Evolutionary conservation across 2,113 vertebrate genomes (phyloP), one percentile per base, ranked within the genome.

Genomic region (Mastomys natalensis): DNA sequence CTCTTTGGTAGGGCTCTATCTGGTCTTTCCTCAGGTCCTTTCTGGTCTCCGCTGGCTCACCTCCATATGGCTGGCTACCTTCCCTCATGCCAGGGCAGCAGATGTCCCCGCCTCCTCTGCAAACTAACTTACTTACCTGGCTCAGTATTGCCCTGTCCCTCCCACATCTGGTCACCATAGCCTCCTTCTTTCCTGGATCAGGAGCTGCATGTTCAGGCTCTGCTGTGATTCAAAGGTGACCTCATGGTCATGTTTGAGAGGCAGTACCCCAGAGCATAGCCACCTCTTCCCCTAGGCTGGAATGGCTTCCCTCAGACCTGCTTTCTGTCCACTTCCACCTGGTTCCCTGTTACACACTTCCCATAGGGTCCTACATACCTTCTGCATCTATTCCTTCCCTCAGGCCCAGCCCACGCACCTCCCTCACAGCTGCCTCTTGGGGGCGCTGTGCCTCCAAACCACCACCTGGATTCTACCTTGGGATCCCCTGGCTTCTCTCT

Each of bases 101-200:
- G 55, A 51, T 6, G 4, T 26, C 8, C 34, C 62, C 0, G 0
- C 68, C 34, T 72, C 70, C 88, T 95, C 43, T 37, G 53, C 73
- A 91, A 68, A 45, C 64, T 31, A 17, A 15, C 45, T 40, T 19
- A 15, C 40, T 37, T 19, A 73, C 68, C 81, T 85, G 48, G 85
- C 60, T 84, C 73, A 70, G 26, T 40, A n/a, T 7, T 3, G 43
- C 1, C 13, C 51, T 74, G 4, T 19, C 55, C 73, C 81, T 84
- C 55, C 48, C 19, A 15, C 0, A 7, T 51, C 45, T 3, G 2
- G 17, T 19, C 4, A 0, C 34, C 40, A 5, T 24, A 37, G 5
- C 45, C 0, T 1, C 21, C 73, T 72, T 88, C 86, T 3, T 76
- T 84, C 82, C 82, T 73, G 48, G 34, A 2, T 51, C 12, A 64